Percentiles rank a stretch among this genome's conserved stretches.
phyloP scores from a whole-genome alignment of 2,888 invertebrate species.

The Erebia aethiops region DNA sequence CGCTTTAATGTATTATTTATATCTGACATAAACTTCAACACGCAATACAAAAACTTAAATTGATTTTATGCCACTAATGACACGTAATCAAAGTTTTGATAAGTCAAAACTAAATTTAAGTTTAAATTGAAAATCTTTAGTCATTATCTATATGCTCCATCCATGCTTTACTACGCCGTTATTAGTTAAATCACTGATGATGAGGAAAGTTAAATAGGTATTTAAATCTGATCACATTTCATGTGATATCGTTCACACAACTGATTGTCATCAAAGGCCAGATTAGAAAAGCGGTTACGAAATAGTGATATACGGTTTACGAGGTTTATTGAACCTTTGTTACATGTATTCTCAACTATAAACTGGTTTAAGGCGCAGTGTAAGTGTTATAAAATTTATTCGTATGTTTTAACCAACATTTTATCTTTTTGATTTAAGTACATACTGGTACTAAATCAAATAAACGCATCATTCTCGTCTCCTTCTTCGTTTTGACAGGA shows the following conservation, averaged over 20 bases:
- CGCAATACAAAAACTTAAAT: constrained; percentile 24
- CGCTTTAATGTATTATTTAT: constrained; percentile 27
- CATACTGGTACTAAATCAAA: not conserved
- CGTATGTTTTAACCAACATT: not conserved
- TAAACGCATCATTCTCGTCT: too few relatives aligned
- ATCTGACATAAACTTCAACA: constrained; percentile 28
- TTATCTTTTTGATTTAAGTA: not conserved
- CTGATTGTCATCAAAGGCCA: constrained; percentile 25
- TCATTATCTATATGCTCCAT: constrained; percentile 32
- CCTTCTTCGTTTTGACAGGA: too few relatives aligned
- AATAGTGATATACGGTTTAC: constrained; percentile 19
- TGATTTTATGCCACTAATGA: constrained; percentile 21
- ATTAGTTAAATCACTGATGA: constrained; percentile 21
- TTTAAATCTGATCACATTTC: constrained; percentile 22
- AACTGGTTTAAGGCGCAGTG: constrained; percentile 18
- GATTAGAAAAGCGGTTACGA: constrained; percentile 13
- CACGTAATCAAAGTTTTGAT: constrained; percentile 22
- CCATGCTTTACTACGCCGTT: constrained; percentile 7
- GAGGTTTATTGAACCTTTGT: constrained; percentile 22
- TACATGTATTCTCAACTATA: constrained; percentile 16
- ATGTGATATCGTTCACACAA: constrained; percentile 11
- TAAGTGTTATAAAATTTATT: constrained; percentile 4
- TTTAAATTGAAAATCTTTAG: constrained; percentile 24
- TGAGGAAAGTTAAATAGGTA: constrained; percentile 34
- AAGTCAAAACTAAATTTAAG: constrained; percentile 12